Base-by-base conservation (phyloP, 2,797 vertebrate genomes). In the Falco novaeseelandiae region DNA sequence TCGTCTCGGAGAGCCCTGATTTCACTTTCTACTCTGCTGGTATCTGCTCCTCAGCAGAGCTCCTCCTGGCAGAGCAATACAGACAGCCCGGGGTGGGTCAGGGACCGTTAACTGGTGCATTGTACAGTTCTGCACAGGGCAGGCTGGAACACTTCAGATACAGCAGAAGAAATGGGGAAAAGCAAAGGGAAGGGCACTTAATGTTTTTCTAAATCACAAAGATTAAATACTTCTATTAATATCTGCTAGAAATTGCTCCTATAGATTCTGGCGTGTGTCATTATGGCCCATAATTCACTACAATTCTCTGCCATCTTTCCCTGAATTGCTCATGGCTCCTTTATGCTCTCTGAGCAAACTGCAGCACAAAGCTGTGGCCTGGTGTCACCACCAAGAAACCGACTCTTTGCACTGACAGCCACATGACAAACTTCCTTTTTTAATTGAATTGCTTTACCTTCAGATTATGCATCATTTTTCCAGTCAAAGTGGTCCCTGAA, bases 341-440 rank as follows among this genome's bases (percentile, higher is more conserved):
- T 87, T 21, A 54, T 4, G 26, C 12, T 72, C 57, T 49, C 77
- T 32, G 86, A 87, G 71, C 85, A 49, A 87, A 61, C 27, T 19
- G 36, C 74, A 70, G 78, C 89, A 79, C 86, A 84, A 65, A 93
- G 78, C 91, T 94, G 92, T 10, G 32, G 18, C 0, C 96, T 86
- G 79, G 32, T 89, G 92, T 90, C 79, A 55, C 59, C 90, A 90
- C 25, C 57, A 87, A 89, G 92, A 48, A 94, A 59, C 51, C 55
- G 89, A 77, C 59, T 80, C 78, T 69, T 54, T 55, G 84, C 89
- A 78, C 74, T 40, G 66, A 69, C 91, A 94, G 83, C 79, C 65
- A 84, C 3, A 9, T 73, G 94, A 62, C 80, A 91, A 85, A 83
- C 21, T 12, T 90, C 71, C n/a, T 52, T 65, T 57, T 76, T 48